A percentile compares a stretch with the other conserved stretches of the same genome.
Conservation (phyloP, 35 echinoderm and acorn worm species). For the Ophiothrix spiculata region DNA sequence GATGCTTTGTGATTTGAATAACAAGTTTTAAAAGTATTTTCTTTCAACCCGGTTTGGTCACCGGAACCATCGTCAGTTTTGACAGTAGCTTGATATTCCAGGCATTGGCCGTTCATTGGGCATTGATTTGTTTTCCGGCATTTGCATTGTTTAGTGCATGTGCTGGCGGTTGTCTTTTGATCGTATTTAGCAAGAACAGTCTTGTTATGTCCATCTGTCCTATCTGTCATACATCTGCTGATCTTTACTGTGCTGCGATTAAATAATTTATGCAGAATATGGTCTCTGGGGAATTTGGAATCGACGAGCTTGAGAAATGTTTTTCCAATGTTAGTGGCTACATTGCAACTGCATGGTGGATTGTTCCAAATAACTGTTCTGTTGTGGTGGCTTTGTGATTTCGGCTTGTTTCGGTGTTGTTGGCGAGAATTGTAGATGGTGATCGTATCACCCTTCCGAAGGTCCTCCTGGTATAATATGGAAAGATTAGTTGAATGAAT, state of each 20-base stretch:
- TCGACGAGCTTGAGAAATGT: conserved; percentile 28
- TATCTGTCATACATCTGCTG: conserved; percentile 1
- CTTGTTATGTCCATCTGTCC: background rate
- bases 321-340: conserved; percentile 33
- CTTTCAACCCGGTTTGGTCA: background rate
- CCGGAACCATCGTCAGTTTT: background rate
- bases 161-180: background rate
- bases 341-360: conserved; percentile 29
- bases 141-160: background rate
- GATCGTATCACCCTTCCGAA: background rate
- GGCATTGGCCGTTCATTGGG: background rate
- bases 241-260: conserved; percentile 17
- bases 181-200: background rate
- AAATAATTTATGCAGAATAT: background rate
- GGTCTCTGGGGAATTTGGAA: background rate
- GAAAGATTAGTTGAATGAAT: conserved; percentile 15
- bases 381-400: background rate
- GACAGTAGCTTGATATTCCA: background rate
- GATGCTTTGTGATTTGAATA: background rate
- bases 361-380: conserved; percentile 38
- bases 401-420: background rate
- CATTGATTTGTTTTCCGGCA: background rate
- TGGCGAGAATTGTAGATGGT: background rate
- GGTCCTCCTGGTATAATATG: background rate
- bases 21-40: background rate